Evolutionary conservation across 2,113 vertebrate genomes (phyloP), one percentile per base, ranked within the genome.

Genomic region (Oryzias curvinotus): DNA sequence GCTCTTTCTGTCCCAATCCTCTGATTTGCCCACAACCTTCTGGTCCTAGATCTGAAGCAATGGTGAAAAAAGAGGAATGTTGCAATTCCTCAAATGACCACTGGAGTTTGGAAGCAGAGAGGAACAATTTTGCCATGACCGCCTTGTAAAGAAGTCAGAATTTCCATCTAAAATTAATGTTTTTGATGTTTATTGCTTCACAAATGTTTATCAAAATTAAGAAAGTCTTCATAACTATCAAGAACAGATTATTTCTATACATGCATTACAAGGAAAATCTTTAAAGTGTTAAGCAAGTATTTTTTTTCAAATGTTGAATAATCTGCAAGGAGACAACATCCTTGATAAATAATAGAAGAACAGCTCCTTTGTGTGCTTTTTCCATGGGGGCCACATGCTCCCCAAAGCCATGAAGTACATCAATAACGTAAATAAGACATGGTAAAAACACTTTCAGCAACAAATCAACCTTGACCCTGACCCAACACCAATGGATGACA

Each of bases 301-400:
- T 61, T 78, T 79, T 78, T 23, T 76, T 69, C 76, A 62, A 78
- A 54, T 71, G 63, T 53, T 81, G 66, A 72, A 57, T 68, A 57
- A 77, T 47, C 77, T 63, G 45, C 26, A 44, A 48, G 67, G 52
- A 75, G 73, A 62, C 69, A 75, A 60, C 67, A 81, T 70, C 76
- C 79, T 77, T 75, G 75, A 86, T 86, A 65, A 86, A 86, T 88
- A 83, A 80, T 88, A 84, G 4, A 88, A 45, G 73, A 67, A 65
- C 48, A 49, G 58, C 42, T 36, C 51, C 52, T 66, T 26, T 71
- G 51, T 71, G 55, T 57, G 65, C 48, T 68, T 67, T 36, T 65
- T 75, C 68, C 71, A 75, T 19, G 71, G 71, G 10, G 54, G 62
- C 56, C 60, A 50, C 67, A 61, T 42, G 74, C 59, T 66, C 57